phyloP scores from a whole-genome alignment of 2,888 invertebrate genomes.

The Hypselothyrea guttata region DNA sequence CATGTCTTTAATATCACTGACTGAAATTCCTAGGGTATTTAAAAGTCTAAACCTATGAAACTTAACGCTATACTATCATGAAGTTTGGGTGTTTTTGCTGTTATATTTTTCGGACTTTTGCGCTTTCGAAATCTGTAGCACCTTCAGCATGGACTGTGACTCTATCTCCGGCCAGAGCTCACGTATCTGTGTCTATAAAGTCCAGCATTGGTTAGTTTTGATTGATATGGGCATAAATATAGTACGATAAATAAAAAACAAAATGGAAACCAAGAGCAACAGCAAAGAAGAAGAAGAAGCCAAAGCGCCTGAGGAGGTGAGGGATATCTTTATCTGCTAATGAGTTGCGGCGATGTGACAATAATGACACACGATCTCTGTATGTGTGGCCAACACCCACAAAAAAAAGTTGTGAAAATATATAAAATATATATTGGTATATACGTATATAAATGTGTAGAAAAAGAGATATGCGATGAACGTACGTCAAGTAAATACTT shows the following conservation, averaged over 20 bases:
- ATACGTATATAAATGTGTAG: no score
- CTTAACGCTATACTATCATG: no score
- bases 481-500: slow-evolving; percentile 44
- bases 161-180: slow-evolving; percentile 26
- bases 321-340: slow-evolving; percentile 48
- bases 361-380: slow-evolving; percentile 56
- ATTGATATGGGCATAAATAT: slow-evolving; percentile 32
- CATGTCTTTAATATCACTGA: no score
- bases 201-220: slow-evolving; percentile 41
- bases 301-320: not conserved
- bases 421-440: no score
- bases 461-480: slow-evolving; percentile 14
- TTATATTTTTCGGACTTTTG: slow-evolving; percentile 8
- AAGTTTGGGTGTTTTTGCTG: no score
- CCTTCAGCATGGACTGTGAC: slow-evolving; percentile 7
- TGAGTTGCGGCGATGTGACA: slow-evolving; percentile 36
- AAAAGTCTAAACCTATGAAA: no score
- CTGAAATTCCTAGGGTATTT: no score
- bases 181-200: slow-evolving; percentile 21
- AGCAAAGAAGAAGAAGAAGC: not conserved
- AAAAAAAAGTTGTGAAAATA: slow-evolving; percentile 62
- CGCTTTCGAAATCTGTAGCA: slow-evolving; percentile 34
- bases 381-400: slow-evolving; percentile 64
- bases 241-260: slow-evolving; percentile 9
- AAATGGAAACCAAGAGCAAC: slow-evolving; percentile 13